Base-by-base conservation (phyloP, 2,797 vertebrate genomes). In the Periophthalmus magnuspinnatus region DNA sequence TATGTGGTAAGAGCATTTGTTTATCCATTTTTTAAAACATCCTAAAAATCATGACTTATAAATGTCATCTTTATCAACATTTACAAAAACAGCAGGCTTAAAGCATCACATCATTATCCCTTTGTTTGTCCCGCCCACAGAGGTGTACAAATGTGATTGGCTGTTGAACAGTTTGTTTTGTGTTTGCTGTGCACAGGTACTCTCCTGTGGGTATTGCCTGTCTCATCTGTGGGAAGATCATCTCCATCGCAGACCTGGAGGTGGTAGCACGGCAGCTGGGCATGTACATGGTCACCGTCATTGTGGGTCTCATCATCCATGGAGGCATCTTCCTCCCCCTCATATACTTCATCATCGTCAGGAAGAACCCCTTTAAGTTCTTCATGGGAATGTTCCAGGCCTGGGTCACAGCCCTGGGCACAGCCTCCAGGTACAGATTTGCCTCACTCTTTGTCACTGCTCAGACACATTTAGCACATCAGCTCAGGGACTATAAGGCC, bases 241-340 rank as follows among this genome's bases (percentile, higher is more conserved):
- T 99, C 84, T 98, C 96, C 76, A 99, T 99, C 83, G 96, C 97
- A 78, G 97, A 99, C 75, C 91, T 99, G 86, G 98, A 99, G 91
- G 95, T 97, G 71, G 98, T 99, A 67, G 98, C 91, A 73, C 94
- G 93, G 86, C 98, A 99, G 81, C 93, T 99, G 87, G 98, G 98
- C 47, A 99, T 99, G 98, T 99, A 99, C 90, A 99, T 99, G 97
- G 83, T 99, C 50, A 99, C 97, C 0, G 97, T 99, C 76, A 97
- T 99, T 70, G 79, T 99, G 50, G 98, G 98, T 47, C 95, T 99
- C 71, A 83, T 99, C 90, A 99, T 99, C 89, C 97, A 99, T 0
- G 98, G 98, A 76, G 97, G 90, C 13, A 99, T 99, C 87, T 97
- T 99, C 89, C 92, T 99, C 86, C 98, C 98, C 58, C 92, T 94